Base-by-base conservation (phyloP, 2,888 invertebrate species). In the Lissocephala sabroskyi region DNA sequence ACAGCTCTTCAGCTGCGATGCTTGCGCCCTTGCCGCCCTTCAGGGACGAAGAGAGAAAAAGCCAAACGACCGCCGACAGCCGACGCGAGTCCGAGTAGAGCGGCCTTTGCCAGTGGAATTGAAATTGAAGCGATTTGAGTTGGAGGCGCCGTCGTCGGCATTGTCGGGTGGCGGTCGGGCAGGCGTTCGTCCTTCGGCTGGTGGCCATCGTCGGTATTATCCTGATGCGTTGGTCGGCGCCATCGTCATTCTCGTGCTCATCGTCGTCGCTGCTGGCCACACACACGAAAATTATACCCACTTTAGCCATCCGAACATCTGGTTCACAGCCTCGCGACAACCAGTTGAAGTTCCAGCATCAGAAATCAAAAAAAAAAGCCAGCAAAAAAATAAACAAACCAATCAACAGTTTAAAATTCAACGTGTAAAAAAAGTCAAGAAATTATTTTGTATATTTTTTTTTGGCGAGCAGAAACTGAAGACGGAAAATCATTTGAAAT, bases 261-360 rank as follows among this genome's bases (percentile, higher is more conserved):
- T 59, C 67, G 68, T 74, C 57, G 66, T 73, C 54, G 64, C 54
- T 59, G 68, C 65, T 73, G 73, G 73, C 51, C 52, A 44, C 52
- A 42, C 53, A 53, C 37, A 59, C 56, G n/a, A 14, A 43, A 45
- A 45, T 30, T n/a, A n/a, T n/a, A n/a, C n/a, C n/a, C n/a, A n/a
- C n/a, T n/a, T n/a, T 45, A 29, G 30, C 36, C 41, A 28, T 30
- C 39, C 53, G 49, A n/a, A n/a, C 54, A 49, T 39, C 36, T 37
- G 36, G 10, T 49, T 40, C 28, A 56, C 36, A 65, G 56, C 61
- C 51, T 57, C 67, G 71, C 71, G 71, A 60, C 71, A 75, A 71
- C 71, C 61, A 74, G 75, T 70, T 74, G 67, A 70, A 67, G 60
- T 65, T 61, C 14, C 14, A 35, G 16, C 32, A 29, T 2, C 2